Base-by-base conservation (phyloP, 2,113 vertebrate genomes). In the Laterallus jamaicensis region DNA sequence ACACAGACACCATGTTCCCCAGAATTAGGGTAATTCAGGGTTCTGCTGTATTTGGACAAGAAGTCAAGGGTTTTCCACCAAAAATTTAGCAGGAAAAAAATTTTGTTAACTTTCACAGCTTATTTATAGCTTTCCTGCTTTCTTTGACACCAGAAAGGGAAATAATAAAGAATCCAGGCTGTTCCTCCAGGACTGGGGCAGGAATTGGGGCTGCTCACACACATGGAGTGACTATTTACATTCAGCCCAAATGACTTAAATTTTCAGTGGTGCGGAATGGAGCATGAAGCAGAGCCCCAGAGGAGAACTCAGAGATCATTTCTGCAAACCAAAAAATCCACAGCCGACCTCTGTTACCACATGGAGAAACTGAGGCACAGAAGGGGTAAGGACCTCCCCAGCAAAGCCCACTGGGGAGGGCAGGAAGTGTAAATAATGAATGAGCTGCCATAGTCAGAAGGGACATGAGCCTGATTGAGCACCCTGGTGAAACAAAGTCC, bases 401-500 rank as follows among this genome's bases (percentile, higher is more conserved):
- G 37, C 11, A 62, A 58, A 74, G 35, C 35, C 37, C 60, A 82
- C 50, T 39, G 60, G 35, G 28, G 21, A 39, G 47, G 28, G 28
- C 9, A 39, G 39, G 47, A 28, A 49, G 11, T 5, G 13, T 7
- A 60, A 85, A 66, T 32, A 40, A 24, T 49, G 49, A 49, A 2
- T 12, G 29, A 71, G 52, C 24, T 59, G 58, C 68, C 75, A 11
- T 5, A 54, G 52, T 6, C 35, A 59, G 58, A 32, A 77, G 52
- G 13, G 76, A 62, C 1, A 4, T 0, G 1, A 44, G 22, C 11
- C 47, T 58, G 40, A 7, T 50, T 73, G 26, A 15, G 6, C 9
- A 66, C 10, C 29, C 63, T 2, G 1, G 20, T 24, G 12, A 62
- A 86, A 69, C 24, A 4, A 55, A 49, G 29, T 58, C 54, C 39